Evolutionary conservation across 2,797 vertebrate genomes (phyloP), one percentile per base, ranked within the genome.

Genomic region (Gymnoscopelus braueri): DNA sequence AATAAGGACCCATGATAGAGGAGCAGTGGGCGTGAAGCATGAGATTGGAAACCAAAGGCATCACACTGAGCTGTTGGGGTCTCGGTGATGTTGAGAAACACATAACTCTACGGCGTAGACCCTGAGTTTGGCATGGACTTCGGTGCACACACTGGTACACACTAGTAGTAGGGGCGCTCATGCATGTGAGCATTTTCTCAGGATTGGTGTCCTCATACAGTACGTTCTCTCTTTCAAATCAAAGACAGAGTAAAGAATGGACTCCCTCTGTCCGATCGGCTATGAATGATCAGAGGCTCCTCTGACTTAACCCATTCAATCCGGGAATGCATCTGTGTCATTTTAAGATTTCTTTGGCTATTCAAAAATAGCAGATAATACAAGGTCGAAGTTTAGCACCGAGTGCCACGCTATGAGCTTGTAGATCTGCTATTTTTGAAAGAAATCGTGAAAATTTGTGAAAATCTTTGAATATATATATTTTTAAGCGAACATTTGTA

Each of bases 21-120:
- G 89, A 71, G 89, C 89, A 92, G 91, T 81, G 77, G 88, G 91
- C 87, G 88, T 93, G 91, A 93, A 92, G 92, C 92, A 93, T 93
- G 92, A 94, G 93, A 93, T 94, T 94, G 90, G 91, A 93, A 94
- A 93, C 88, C 92, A 89, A 89, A 92, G 90, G 89, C 88, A 91
- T 92, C 91, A 91, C 87, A 91, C 88, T 82, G 87, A 83, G 84
- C 82, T 84, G 84, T 77, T 90, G 87, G 19, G 87, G 84, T 90
- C 82, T 89, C 84, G 84, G 88, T 87, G 84, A 87, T 92, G 90
- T 91, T 91, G 91, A 91, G 90, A 86, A 89, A 88, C 89, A 91
- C 88, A 93, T 91, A 92, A 92, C 90, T 93, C 91, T 78, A 75
- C 86, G 74, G 39, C 87, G 87, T 79, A 85, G 83, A 87, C 85